Conservation (phyloP, 1,140 invertebrate species). For the Drosophila erecta region DNA sequence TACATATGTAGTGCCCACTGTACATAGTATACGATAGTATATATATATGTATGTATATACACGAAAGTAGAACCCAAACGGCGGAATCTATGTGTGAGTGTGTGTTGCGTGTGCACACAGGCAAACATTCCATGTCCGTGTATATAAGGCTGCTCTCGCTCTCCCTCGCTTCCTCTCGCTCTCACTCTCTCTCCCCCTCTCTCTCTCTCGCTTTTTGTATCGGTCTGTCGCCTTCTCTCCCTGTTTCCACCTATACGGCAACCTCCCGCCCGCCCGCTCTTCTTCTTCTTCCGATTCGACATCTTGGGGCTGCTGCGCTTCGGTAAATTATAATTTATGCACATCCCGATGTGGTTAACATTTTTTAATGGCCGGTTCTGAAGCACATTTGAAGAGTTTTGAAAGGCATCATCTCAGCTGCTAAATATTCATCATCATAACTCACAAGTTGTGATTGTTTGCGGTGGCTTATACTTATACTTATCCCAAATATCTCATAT, state of each 20-base stretch:
- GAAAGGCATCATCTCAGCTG: neutral
- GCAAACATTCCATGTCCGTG: conserved; percentile 40
- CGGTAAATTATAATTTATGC: conserved; percentile 47
- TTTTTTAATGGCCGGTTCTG: conserved; percentile 22
- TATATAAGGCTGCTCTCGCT: conserved; percentile 26
- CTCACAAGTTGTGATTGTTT: neutral
- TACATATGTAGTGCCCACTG: neutral
- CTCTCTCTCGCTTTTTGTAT: conserved; percentile 26
- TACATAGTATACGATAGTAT: conserved; percentile 1
- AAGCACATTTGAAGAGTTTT: conserved; percentile 10
- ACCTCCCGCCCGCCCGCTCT: neutral
- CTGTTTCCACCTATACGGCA: conserved; percentile 52
- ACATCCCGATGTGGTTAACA: conserved; percentile 30
- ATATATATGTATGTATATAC: conserved; percentile 8
- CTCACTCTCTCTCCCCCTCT: conserved; percentile 6
- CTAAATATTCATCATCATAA: neutral
- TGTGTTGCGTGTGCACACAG: conserved; percentile 30
- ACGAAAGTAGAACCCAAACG: conserved; percentile 43
- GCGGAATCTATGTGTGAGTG: conserved; percentile 19
- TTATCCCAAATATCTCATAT: too few relatives aligned
- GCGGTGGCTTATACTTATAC: neutral
- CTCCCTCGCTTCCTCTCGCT: conserved; percentile 8
- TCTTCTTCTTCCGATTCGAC: conserved; percentile 14
- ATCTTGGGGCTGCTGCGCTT: conserved; percentile 48
- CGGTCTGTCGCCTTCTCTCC: conserved; percentile 34